These are phyloP conservation scores for Trachelus tabidus DNA, from an alignment of 2,888 invertebrate species.

Conservation along the genomic window DNA sequence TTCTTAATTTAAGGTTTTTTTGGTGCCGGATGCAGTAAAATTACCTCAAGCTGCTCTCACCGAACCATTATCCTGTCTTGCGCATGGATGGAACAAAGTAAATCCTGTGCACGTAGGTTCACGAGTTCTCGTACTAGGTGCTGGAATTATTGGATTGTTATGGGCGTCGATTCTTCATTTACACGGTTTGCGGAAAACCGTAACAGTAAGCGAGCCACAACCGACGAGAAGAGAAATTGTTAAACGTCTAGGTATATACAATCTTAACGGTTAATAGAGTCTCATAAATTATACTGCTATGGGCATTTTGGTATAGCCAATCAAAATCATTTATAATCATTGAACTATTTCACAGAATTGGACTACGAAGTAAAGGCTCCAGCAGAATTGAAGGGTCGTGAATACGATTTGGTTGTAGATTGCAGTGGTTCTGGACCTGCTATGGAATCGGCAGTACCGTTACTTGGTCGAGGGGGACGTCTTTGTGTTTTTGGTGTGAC, in stretches of 20 bases:
- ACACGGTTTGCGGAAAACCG: slow-evolving; percentile 74
- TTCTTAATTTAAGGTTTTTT: slow-evolving; percentile 40
- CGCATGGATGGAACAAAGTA: slow-evolving; percentile 76
- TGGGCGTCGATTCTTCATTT: slow-evolving; percentile 76
- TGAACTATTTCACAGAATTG: slow-evolving; percentile 67
- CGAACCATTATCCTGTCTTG: slow-evolving; percentile 78
- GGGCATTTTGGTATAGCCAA: too few relatives aligned
- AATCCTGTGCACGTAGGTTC: slow-evolving; percentile 72
- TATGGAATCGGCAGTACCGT: slow-evolving; percentile 72
- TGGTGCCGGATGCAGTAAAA: slow-evolving; percentile 50
- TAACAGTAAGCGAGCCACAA: slow-evolving; percentile 78
- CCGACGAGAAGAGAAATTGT: slow-evolving; percentile 53
- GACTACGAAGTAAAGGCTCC: slow-evolving; percentile 72
- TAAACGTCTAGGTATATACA: slow-evolving; percentile 56
- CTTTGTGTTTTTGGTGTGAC: slow-evolving; percentile 79
- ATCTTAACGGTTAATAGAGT: too few relatives aligned
- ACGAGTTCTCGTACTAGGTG: slow-evolving; percentile 75
- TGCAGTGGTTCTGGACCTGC: slow-evolving; percentile 80
- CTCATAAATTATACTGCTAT: too few relatives aligned
- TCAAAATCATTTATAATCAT: too few relatives aligned
- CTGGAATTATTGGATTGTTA: slow-evolving; percentile 78
- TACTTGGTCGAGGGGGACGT: slow-evolving; percentile 73
- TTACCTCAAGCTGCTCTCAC: slow-evolving; percentile 71
- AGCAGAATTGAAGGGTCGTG: slow-evolving; percentile 68
- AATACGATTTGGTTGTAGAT: slow-evolving; percentile 77